Conservation (phyloP, 1,140 invertebrate genomes). For the Caenorhabditis brenneri region DNA sequence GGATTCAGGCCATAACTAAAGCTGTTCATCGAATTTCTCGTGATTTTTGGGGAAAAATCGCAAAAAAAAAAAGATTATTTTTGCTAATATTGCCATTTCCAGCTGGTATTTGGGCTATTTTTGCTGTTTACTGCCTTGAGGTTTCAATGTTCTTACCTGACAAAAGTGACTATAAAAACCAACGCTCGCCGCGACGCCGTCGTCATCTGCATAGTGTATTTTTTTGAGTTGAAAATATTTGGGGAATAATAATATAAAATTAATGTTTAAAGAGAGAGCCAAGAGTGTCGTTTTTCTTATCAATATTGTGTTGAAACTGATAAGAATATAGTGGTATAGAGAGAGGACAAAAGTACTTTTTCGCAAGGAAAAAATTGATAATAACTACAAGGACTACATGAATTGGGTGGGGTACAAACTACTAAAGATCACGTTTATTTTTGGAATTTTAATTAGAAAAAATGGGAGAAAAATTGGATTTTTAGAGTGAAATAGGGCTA, state of each 20-base stretch:
- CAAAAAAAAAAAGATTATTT: no score
- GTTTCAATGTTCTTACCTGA: conserved; percentile 51
- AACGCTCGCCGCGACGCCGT: conserved; percentile 52
- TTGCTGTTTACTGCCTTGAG: no score
- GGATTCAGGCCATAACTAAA: no score
- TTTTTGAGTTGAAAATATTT: no score
- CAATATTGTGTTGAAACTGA: neutral
- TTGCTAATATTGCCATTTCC: no score
- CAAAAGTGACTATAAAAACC: conserved; percentile 66
- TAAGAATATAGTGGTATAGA: neutral
- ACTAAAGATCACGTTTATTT: neutral
- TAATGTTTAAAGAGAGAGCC: neutral
- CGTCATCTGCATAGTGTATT: neutral
- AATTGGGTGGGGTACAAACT: neutral
- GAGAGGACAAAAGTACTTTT: conserved; percentile 1
- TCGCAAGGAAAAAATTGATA: conserved; percentile 6
- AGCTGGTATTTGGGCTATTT: no score
- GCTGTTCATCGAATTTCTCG: no score
- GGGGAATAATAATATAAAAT: no score
- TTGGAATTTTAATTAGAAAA: no score
- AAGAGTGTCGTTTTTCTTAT: neutral
- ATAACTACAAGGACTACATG: neutral
- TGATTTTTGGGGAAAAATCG: no score
- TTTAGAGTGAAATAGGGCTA: no score
- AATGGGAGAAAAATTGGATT: no score